A percentile compares a stretch with the other conserved stretches of the same genome.
These are phyloP conservation scores for Geophilus truncorum DNA, from an alignment of 2,888 invertebrate genomes.

Conservation along the genomic window DNA sequence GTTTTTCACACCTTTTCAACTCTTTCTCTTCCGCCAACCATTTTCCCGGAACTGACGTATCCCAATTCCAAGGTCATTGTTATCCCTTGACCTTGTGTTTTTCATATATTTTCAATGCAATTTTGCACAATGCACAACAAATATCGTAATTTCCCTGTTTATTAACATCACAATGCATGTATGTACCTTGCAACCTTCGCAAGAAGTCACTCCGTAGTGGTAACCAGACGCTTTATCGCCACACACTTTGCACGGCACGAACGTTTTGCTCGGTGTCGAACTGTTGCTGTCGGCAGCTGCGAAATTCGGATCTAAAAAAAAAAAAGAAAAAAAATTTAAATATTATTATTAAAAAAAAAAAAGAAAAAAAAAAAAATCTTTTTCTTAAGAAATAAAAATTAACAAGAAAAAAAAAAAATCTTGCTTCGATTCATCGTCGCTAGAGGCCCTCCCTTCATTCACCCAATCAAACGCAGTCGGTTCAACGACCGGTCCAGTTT, in stretches of 20 bases:
- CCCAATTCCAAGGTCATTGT: background rate
- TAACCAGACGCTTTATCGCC: slow-evolving; percentile 94
- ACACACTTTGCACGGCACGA: slow-evolving; percentile 93
- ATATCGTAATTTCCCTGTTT: too few relatives aligned
- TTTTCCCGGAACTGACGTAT: too few relatives aligned
- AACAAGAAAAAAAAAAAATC: too few relatives aligned
- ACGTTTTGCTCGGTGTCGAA: slow-evolving; percentile 72
- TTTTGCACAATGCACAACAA: background rate
- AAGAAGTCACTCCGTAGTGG: slow-evolving; percentile 97
- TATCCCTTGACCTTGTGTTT: background rate
- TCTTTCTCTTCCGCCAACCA: too few relatives aligned
- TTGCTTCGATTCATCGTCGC: too few relatives aligned
- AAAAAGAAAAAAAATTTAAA: slow-evolving; percentile 16
- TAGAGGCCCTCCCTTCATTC: background rate
- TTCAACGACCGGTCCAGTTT: slow-evolving; percentile 15
- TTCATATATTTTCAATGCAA: too few relatives aligned
- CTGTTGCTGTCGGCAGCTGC: slow-evolving; percentile 70
- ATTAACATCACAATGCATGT: too few relatives aligned
- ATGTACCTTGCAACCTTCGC: slow-evolving; percentile 99
- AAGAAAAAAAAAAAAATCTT: too few relatives aligned
- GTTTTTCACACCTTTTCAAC: too few relatives aligned
- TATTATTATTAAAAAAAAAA: too few relatives aligned
- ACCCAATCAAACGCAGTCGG: background rate
- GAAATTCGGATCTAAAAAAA: slow-evolving; percentile 63
- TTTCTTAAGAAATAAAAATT: too few relatives aligned